A percentile compares a stretch with the other conserved stretches of the same genome.
These are phyloP conservation scores for Knipowitschia caucasica DNA, from an alignment of 2,797 vertebrate genomes.

Conservation along the genomic window DNA sequence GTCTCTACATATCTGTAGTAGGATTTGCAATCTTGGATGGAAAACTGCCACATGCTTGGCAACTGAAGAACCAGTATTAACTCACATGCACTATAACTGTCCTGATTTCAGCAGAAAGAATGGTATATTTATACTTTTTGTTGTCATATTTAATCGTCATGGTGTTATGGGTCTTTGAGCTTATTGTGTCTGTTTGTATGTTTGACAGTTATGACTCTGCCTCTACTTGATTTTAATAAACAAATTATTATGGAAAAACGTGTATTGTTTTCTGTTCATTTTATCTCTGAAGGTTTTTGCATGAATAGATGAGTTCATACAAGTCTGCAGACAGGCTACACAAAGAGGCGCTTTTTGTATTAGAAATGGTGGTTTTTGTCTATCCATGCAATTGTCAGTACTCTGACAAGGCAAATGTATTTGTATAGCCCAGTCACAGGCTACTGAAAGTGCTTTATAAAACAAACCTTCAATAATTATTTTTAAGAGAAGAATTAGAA, in stretches of 20 bases:
- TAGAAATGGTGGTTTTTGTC: not conserved
- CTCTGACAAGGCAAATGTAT: not conserved
- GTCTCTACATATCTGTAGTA: too few relatives aligned
- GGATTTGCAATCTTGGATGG: too few relatives aligned
- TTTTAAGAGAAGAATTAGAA: too few relatives aligned
- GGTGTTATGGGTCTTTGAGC: not conserved
- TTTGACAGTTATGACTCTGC: not conserved
- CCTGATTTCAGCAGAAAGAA: not conserved
- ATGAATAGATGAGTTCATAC: not conserved
- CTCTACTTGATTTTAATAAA: slow-evolving; percentile 1
- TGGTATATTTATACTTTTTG: too few relatives aligned
- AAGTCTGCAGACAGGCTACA: not conserved
- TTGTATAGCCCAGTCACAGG: not conserved
- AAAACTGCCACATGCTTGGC: not conserved
- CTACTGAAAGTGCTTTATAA: too few relatives aligned
- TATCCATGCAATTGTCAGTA: not conserved
- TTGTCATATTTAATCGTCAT: too few relatives aligned
- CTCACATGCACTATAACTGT: not conserved
- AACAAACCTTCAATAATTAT: too few relatives aligned
- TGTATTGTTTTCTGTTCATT: not conserved
- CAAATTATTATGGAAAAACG: slow-evolving; percentile 1
- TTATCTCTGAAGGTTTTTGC: not conserved
- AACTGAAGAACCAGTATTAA: not conserved
- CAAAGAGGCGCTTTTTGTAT: not conserved
- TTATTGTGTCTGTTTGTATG: not conserved